Base-by-base conservation (phyloP, 2,888 invertebrate genomes). In the Trichopria drosophilae region DNA sequence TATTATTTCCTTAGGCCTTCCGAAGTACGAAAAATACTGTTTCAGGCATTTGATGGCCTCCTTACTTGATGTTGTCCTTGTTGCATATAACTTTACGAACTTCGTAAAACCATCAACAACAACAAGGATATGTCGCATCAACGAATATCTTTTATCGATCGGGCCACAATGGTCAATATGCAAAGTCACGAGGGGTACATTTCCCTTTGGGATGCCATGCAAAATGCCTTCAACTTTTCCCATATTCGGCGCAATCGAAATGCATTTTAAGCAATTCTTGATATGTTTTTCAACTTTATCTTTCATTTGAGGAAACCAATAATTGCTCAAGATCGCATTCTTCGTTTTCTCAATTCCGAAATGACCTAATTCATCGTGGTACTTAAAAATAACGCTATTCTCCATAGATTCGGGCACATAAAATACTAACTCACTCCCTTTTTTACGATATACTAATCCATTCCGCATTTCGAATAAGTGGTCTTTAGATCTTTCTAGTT, bases 91-190 rank as follows among this genome's bases (percentile, higher is more conserved):
- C 31, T 57, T 61, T 2, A 60, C 48, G 35, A 59, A 67, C 51
- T 68, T 70, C 0, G 65, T 59, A 36, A 67, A 68, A 1, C 49
- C 55, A 37, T 69, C 66, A 13, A 67, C 43, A 6, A 67, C 49
- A 7, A 60, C 57, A 7, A 69, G 55, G 5, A 69, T 54, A 42
- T 65, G 55, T 49, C 59, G 56, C 19, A 29, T 41, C 2, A 20
- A 2, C 5, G 28, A 16, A 3, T 16, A 3, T 10, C n/a, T 31
- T 31, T 31, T 31, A 18, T 31, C 32, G 6, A 41, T n/a, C 13
- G 41, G 41, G 4, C 29, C 41, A 18, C 20, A 31, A 53, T 68
- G 65, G 31, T 69, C 64, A 9, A 65, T 43, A 42, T 66, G 64
- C 13, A 60, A 35, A 6, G 54, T 53, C 6, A 56, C 40, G 28